These are phyloP conservation scores for Silurus asotus DNA, from an alignment of 2,113 vertebrate genomes.

Conservation along the genomic window DNA sequence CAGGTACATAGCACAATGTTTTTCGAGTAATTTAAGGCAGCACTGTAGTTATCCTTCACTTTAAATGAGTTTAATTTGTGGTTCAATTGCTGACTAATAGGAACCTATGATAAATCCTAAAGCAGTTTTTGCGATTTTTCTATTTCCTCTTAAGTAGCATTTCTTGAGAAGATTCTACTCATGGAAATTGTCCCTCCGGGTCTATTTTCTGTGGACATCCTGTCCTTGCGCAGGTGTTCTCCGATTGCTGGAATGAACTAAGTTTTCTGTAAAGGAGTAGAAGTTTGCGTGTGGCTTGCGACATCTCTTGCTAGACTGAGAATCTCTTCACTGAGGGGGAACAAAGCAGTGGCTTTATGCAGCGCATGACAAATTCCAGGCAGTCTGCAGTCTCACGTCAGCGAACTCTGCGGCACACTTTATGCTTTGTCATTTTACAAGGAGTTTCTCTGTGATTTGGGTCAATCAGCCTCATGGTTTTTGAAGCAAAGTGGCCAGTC, in stretches of 20 bases:
- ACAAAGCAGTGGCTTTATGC: background rate
- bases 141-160: background rate
- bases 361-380: constrained; percentile 12
- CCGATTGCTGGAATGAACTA: background rate
- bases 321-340: background rate
- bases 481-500: background rate
- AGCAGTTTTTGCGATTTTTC: background rate
- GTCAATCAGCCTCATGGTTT: background rate
- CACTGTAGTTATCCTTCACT: background rate
- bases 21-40: background rate
- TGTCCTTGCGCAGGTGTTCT: background rate
- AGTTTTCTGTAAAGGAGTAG: background rate
- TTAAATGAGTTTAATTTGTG: background rate
- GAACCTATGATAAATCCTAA: no score
- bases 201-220: background rate
- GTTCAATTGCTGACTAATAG: background rate
- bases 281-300: background rate
- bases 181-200: background rate
- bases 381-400: constrained; percentile 7
- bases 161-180: background rate
- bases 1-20: background rate
- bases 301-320: background rate
- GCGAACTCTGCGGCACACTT: constrained; percentile 1
- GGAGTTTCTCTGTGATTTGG: background rate
- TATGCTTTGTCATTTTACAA: constrained; percentile 4